Evolutionary conservation across 2,113 vertebrate genomes (phyloP).

Genomic region (Shinisaurus crocodilurus): DNA sequence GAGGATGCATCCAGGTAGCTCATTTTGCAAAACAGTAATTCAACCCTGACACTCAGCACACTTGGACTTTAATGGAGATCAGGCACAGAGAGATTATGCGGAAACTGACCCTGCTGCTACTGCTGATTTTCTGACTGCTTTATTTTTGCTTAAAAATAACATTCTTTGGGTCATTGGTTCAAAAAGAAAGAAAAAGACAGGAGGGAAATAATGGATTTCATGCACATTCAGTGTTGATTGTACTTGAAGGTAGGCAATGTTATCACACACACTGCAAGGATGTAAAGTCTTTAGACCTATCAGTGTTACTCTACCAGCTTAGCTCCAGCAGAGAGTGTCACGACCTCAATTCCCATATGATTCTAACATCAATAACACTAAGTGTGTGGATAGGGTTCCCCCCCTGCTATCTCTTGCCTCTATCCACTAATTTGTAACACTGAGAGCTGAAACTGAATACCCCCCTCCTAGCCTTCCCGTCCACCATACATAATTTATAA

Average conservation of each 20-base stretch:
- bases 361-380: slow-evolving; percentile 21
- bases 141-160: not conserved
- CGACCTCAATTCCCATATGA: slow-evolving; percentile 23
- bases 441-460: not conserved
- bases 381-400: not conserved
- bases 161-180: not conserved
- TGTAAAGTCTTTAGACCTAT: slow-evolving; percentile 13
- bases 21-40: not conserved
- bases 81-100: not conserved
- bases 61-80: not conserved
- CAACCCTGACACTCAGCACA: not conserved
- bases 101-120: not conserved
- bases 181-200: not conserved
- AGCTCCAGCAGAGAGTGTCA: not conserved
- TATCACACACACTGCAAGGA: not conserved
- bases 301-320: not conserved
- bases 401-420: not conserved
- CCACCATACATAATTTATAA: slow-evolving; percentile 42
- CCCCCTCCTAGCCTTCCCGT: not conserved
- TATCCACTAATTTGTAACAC: slow-evolving; percentile 37
- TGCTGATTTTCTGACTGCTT: slow-evolving; percentile 1
- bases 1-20: not conserved
- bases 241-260: slow-evolving; percentile 17
- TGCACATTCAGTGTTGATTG: not conserved
- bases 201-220: not conserved